Conservation (phyloP, 2,888 invertebrate genomes). For the Dexiosoma caninum region DNA sequence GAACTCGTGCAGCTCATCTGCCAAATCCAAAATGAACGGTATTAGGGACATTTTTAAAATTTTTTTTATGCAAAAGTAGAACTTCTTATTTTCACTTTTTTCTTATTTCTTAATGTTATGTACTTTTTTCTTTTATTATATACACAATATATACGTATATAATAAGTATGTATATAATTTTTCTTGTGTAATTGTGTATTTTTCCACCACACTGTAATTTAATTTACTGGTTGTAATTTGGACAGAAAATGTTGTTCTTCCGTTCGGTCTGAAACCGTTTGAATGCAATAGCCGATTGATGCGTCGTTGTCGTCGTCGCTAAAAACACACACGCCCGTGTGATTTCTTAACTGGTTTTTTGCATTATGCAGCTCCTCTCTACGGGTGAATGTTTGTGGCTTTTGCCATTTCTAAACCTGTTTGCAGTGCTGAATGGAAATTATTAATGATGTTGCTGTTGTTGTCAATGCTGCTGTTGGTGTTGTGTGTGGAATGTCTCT, state of each 20-base stretch:
- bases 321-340: conserved; percentile 67
- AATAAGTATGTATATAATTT: neutral
- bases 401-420: conserved; percentile 68
- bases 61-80: neutral
- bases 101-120: conserved; percentile 6
- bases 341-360: conserved; percentile 67
- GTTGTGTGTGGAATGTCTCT: conserved; percentile 51
- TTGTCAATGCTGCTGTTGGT: conserved; percentile 15
- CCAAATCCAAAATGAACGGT: conserved; percentile 70
- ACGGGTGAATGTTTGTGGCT: conserved; percentile 64
- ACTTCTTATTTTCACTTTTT: neutral
- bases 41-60: conserved; percentile 68
- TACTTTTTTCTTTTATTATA: conserved; percentile 25
- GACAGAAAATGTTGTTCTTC: conserved; percentile 56
- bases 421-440: conserved; percentile 70
- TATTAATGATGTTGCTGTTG: conserved; percentile 31
- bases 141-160: neutral
- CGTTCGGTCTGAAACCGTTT: conserved; percentile 63
- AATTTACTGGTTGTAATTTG: conserved; percentile 43
- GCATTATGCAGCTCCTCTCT: conserved; percentile 61
- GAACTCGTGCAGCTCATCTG: conserved; percentile 69
- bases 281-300: conserved; percentile 65
- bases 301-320: conserved; percentile 63
- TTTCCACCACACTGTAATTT: conserved; percentile 48
- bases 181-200: conserved; percentile 22